Evolutionary conservation across 1,140 invertebrate genomes (phyloP).

Genomic region (Ctenoplectra terminalis): DNA sequence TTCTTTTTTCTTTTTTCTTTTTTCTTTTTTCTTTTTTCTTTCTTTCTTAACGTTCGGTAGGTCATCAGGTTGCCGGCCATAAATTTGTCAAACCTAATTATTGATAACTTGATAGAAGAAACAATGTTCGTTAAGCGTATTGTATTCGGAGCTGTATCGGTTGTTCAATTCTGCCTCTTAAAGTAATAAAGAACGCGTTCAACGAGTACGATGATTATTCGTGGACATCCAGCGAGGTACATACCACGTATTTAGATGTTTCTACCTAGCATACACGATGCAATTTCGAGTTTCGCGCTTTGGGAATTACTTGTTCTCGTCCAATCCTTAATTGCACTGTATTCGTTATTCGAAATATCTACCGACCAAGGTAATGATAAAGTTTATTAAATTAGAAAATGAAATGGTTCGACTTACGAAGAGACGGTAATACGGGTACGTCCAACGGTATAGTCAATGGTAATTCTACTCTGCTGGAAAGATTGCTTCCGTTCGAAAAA

Average conservation of each 20-base stretch:
- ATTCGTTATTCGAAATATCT: constrained; percentile 34
- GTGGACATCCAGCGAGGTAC: neutral
- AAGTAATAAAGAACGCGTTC: neutral
- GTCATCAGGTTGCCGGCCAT: constrained; percentile 12
- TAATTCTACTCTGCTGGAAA: constrained; percentile 6
- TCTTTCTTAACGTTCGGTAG: neutral
- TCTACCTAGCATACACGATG: neutral
- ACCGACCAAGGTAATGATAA: neutral
- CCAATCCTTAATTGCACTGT: neutral
- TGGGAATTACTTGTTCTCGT: neutral
- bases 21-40: neutral
- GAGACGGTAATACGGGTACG: no score
- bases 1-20: neutral
- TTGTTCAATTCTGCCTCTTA: neutral
- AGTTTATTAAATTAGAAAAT: neutral
- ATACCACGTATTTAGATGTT: neutral
- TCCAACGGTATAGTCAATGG: constrained; percentile 8
- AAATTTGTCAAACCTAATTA: constrained; percentile 17
- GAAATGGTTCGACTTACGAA: neutral
- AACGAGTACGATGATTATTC: neutral
- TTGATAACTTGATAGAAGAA: neutral
- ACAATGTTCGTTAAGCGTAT: neutral
- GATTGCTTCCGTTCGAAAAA: neutral
- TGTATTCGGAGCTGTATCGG: neutral
- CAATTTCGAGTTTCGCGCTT: constrained; percentile 22